A percentile compares a stretch with the other conserved stretches of the same genome.
phyloP scores from a whole-genome alignment of 2,888 invertebrate species.

The Perizoma affinitatum region DNA sequence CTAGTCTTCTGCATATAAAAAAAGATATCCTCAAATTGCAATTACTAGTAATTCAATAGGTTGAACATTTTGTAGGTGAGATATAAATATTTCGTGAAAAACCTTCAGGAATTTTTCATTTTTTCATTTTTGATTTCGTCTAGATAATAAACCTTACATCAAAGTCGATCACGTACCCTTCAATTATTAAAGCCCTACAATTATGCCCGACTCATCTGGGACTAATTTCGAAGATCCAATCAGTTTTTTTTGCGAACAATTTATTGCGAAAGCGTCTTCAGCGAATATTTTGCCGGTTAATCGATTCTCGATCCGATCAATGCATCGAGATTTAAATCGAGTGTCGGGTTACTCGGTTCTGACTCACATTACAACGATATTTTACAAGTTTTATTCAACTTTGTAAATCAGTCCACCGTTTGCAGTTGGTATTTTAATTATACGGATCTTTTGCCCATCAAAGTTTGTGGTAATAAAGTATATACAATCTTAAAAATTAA shows the following conservation, averaged over 20 bases:
- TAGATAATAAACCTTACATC: neutral
- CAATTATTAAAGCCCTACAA: conserved; percentile 1
- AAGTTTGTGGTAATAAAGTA: too few relatives aligned
- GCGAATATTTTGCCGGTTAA: conserved; percentile 54
- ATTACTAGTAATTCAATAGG: too few relatives aligned
- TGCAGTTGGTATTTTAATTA: neutral
- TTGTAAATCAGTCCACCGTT: neutral
- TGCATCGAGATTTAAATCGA: conserved; percentile 55
- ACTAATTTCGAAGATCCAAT: conserved; percentile 47
- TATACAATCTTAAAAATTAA: too few relatives aligned
- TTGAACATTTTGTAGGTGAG: too few relatives aligned
- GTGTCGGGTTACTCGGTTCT: conserved; percentile 42
- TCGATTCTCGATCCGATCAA: conserved; percentile 59
- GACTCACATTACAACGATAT: neutral
- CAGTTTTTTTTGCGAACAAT: conserved; percentile 43
- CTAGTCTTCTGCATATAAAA: too few relatives aligned
- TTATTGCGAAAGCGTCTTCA: conserved; percentile 44
- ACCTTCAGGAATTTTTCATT: too few relatives aligned
- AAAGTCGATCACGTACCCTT: conserved; percentile 6
- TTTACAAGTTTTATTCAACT: conserved; percentile 39
- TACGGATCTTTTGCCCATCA: too few relatives aligned
- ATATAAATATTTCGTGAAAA: too few relatives aligned
- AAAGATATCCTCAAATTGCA: too few relatives aligned
- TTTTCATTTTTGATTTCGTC: neutral
- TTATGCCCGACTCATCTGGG: conserved; percentile 18